Evolutionary conservation across 1,140 invertebrate species (phyloP).

Genomic region (Drosophila sucinea): DNA sequence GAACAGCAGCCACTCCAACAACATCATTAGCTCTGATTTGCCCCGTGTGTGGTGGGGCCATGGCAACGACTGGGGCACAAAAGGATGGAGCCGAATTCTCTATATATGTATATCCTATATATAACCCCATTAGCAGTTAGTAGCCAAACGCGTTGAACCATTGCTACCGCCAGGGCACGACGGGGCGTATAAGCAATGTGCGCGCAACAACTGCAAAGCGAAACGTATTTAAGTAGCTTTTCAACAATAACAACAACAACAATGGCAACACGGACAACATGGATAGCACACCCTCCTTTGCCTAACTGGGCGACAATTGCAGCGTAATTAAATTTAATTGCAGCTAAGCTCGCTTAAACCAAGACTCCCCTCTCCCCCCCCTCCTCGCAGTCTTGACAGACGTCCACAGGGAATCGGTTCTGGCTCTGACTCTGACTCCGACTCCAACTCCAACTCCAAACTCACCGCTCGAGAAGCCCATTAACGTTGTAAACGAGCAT

Average conservation of each 20-base stretch:
- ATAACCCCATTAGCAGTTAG: slow-evolving; percentile 62
- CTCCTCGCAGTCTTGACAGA: not conserved
- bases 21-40: slow-evolving; percentile 60
- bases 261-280: slow-evolving; percentile 13
- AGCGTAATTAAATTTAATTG: slow-evolving; percentile 73
- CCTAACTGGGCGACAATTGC: slow-evolving; percentile 65
- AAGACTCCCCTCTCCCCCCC: not conserved
- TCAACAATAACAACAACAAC: slow-evolving; percentile 56
- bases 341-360: slow-evolving; percentile 50
- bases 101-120: slow-evolving; percentile 8
- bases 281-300: slow-evolving; percentile 13
- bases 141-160: slow-evolving; percentile 38
- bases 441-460: slow-evolving; percentile 10
- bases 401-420: slow-evolving; percentile 16
- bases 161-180: slow-evolving; percentile 29
- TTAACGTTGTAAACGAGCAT: slow-evolving; percentile 72
- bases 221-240: slow-evolving; percentile 67
- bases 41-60: slow-evolving; percentile 20
- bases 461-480: slow-evolving; percentile 53
- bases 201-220: slow-evolving; percentile 61
- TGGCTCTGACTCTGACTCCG: slow-evolving; percentile 5
- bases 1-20: slow-evolving; percentile 23
- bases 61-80: slow-evolving; percentile 37
- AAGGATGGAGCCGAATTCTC: slow-evolving; percentile 29
- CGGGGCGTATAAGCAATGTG: slow-evolving; percentile 69